phyloP scores from a whole-genome alignment of 2,888 invertebrate species.

The Nomada flava region DNA sequence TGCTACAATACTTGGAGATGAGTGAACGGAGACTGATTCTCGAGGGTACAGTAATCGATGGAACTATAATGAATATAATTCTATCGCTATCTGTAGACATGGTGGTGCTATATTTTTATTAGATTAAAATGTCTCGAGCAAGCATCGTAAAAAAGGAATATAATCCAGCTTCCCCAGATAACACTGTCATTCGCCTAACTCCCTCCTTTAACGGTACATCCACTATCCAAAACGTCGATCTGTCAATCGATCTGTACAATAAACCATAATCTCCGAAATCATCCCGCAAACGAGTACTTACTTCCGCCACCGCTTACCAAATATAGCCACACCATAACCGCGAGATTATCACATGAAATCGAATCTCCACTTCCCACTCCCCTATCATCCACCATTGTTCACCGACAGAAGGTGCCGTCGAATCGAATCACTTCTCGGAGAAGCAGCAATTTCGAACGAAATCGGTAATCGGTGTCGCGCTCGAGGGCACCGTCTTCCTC shows the following conservation, averaged over 20 bases:
- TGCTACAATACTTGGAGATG: not conserved
- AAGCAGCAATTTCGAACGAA: slow-evolving; percentile 42
- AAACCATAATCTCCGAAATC: slow-evolving; percentile 1
- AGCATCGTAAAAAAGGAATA: too few species aligned
- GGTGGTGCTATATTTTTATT: too few species aligned
- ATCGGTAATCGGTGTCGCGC: slow-evolving; percentile 62
- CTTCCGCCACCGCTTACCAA: not conserved
- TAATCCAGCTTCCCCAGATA: too few species aligned
- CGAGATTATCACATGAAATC: not conserved
- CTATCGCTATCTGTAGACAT: too few species aligned
- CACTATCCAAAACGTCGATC: too few species aligned
- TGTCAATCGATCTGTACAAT: slow-evolving; percentile 15
- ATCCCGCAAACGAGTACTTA: slow-evolving; percentile 36
- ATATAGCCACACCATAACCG: not conserved
- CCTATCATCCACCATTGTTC: slow-evolving; percentile 55
- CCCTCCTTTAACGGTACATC: too few species aligned
- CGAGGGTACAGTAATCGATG: not conserved
- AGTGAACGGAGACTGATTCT: not conserved
- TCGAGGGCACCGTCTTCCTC: slow-evolving; percentile 53
- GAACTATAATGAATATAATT: too few species aligned
- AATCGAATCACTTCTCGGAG: slow-evolving; percentile 51
- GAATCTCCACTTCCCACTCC: not conserved
- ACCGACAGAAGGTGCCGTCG: slow-evolving; percentile 28
- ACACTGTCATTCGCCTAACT: too few species aligned
- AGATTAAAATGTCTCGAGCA: too few species aligned